phyloP scores from a whole-genome alignment of 2,113 vertebrate genomes.

The human (Homo sapiens) region GRCh38 chr15:48282001-48282500 shows the following conservation, averaged over 20 bases:
- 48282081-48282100: conserved; percentile 39
- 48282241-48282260: background rate
- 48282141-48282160: background rate
- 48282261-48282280: background rate
- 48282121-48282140: background rate
- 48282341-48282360: conserved; percentile 10
- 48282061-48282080: conserved; percentile 27
- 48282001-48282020: background rate
- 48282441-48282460: background rate
- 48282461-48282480: background rate
- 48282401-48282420: conserved; percentile 29
- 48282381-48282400: conserved; percentile 42
- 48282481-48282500: background rate
- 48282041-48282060: background rate
- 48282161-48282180: background rate
- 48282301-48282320: background rate
- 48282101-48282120: conserved; percentile 3
- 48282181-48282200: background rate
- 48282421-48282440: conserved; percentile 48
- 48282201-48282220: background rate
- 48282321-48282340: background rate
- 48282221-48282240: background rate
- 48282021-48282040: background rate
- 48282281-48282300: background rate
- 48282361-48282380: background rate